Conservation (phyloP, 2,888 invertebrate species). For the Lasioglossum villosulum region DNA sequence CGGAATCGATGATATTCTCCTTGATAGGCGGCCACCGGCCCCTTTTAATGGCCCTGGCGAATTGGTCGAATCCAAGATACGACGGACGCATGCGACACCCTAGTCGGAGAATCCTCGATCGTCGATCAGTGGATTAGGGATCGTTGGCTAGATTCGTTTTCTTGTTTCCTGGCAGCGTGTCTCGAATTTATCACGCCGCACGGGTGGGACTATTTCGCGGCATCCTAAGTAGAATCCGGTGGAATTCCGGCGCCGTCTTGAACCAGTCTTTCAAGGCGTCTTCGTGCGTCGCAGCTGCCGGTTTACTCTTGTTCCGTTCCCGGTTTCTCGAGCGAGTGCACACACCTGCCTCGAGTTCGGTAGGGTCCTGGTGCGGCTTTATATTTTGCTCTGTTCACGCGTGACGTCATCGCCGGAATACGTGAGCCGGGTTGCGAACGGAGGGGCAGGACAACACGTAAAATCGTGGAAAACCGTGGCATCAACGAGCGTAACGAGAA, state of each 20-base stretch:
- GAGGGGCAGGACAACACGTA: slow-evolving; percentile 64
- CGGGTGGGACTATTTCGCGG: slow-evolving; percentile 68
- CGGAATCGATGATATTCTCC: slow-evolving; percentile 26
- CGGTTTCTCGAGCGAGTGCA: slow-evolving; percentile 52
- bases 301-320: slow-evolving; percentile 4
- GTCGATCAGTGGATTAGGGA: neutral
- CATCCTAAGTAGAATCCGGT: slow-evolving; percentile 59
- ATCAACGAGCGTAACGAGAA: slow-evolving; percentile 63
- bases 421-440: slow-evolving; percentile 81
- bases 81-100: neutral
- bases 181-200: slow-evolving; percentile 37
- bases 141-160: neutral
- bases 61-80: neutral
- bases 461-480: slow-evolving; percentile 58
- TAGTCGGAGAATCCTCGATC: neutral
- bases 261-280: slow-evolving; percentile 52
- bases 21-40: neutral
- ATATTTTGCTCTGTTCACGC: slow-evolving; percentile 83
- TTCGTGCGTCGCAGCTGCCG: slow-evolving; percentile 60
- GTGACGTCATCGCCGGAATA: slow-evolving; percentile 84
- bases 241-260: slow-evolving; percentile 32
- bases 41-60: neutral
- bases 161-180: neutral
- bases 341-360: slow-evolving; percentile 63
- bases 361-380: slow-evolving; percentile 77